phyloP scores from a whole-genome alignment of 1,140 invertebrate species.

The Drosophila sp. region DNA sequence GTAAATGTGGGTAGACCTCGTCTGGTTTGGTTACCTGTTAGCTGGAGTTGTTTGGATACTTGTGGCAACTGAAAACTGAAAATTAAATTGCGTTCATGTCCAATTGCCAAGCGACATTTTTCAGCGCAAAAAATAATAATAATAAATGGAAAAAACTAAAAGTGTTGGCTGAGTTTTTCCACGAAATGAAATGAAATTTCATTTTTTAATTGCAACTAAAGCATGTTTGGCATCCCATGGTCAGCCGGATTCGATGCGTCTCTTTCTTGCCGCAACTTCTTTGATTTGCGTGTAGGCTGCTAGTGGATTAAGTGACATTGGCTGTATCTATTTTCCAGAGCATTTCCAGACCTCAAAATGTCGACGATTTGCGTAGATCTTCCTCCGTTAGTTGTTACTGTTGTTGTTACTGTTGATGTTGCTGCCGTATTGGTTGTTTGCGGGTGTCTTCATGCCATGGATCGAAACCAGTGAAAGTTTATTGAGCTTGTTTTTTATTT shows the following conservation, averaged over 20 bases:
- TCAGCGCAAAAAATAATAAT: constrained; percentile 8
- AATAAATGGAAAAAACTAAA: constrained; percentile 61
- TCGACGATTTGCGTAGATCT: constrained; percentile 40
- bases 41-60: constrained; percentile 16
- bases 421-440: constrained; percentile 22
- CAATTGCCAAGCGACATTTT: constrained; percentile 51
- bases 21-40: constrained; percentile 27
- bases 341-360: constrained; percentile 12
- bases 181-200: constrained; percentile 75
- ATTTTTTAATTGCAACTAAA: constrained; percentile 71
- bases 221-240: constrained; percentile 42
- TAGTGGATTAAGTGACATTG: constrained; percentile 20
- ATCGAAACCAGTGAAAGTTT: constrained; percentile 82
- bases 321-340: constrained; percentile 1
- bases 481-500: constrained; percentile 55
- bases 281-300: constrained; percentile 15
- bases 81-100: constrained; percentile 33
- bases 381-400: constrained; percentile 20
- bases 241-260: not conserved
- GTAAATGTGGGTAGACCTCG: constrained; percentile 33
- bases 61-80: constrained; percentile 42
- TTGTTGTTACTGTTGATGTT: constrained; percentile 29
- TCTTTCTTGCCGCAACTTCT: not conserved
- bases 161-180: constrained; percentile 51
- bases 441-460: constrained; percentile 56